Evolutionary conservation across 2,888 invertebrate genomes (phyloP).

Genomic region (Nematopogon swammerdamellus): DNA sequence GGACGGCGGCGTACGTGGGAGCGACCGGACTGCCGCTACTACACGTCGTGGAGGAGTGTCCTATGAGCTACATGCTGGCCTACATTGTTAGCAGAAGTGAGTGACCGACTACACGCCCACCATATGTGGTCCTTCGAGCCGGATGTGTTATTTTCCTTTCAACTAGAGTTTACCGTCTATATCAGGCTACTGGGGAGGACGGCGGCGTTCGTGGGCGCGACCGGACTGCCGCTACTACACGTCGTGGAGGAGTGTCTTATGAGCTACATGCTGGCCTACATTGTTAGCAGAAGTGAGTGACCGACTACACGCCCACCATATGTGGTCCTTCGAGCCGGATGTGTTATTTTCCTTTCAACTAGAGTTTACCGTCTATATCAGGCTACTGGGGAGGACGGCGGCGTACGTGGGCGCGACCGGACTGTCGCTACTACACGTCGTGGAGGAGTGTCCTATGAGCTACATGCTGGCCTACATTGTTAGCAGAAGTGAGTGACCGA

Average conservation of each 20-base stretch:
- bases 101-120: too few relatives aligned
- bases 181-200: conserved; percentile 15
- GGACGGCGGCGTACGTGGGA: too few relatives aligned
- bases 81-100: conserved; percentile 22
- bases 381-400: conserved; percentile 16
- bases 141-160: too few relatives aligned
- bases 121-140: too few relatives aligned
- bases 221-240: conserved; percentile 18
- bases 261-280: conserved; percentile 21
- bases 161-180: too few relatives aligned
- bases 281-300: conserved; percentile 19
- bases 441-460: conserved; percentile 20
- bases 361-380: conserved; percentile 11
- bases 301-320: too few relatives aligned
- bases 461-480: conserved; percentile 23
- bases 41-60: conserved; percentile 22
- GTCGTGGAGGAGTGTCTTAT: conserved; percentile 22
- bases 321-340: too few relatives aligned
- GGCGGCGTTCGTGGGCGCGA: conserved; percentile 13
- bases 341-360: background rate
- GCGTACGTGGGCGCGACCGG: conserved; percentile 15
- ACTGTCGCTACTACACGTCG: conserved; percentile 17
- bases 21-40: conserved; percentile 16
- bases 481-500: conserved; percentile 18
- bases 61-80: conserved; percentile 19